phyloP scores from a whole-genome alignment of 1,140 invertebrate genomes.

The Drosophila takahashii region DNA sequence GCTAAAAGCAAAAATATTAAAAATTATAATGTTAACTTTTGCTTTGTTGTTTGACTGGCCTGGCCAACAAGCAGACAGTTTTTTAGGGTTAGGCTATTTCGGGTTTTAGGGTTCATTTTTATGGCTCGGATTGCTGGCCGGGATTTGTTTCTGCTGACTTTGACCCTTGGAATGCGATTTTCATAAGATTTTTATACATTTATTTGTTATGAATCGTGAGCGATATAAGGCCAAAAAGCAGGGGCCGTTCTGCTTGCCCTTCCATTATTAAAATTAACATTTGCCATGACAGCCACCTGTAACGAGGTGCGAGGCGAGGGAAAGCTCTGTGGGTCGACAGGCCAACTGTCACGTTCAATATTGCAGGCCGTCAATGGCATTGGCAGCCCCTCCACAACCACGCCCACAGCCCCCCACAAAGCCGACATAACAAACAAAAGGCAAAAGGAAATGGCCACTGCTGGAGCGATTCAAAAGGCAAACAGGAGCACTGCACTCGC shows the following conservation, averaged over 20 bases:
- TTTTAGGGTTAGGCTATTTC: conserved; percentile 65
- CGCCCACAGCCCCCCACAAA: conserved; percentile 29
- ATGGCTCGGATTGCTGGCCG: conserved; percentile 45
- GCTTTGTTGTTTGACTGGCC: conserved; percentile 71
- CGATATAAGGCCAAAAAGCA: conserved; percentile 16
- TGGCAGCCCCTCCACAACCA: conserved; percentile 27
- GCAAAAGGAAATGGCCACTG: conserved; percentile 26
- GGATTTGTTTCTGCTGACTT: conserved; percentile 70
- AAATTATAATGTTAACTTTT: conserved; percentile 83
- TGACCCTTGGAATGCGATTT: conserved; percentile 81
- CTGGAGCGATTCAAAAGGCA: conserved; percentile 30
- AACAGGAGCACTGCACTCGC: conserved; percentile 6
- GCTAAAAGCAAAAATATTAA: conserved; percentile 79
- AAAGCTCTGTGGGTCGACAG: conserved; percentile 42
- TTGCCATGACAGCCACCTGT: conserved; percentile 67
- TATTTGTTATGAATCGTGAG: conserved; percentile 68
- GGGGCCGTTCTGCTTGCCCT: conserved; percentile 5
- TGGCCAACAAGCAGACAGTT: conserved; percentile 11
- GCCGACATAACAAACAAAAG: conserved; percentile 69
- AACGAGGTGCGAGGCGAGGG: conserved; percentile 25
- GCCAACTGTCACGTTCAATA: conserved; percentile 83
- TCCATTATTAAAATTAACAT: conserved; percentile 81
- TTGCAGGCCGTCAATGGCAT: conserved; percentile 75
- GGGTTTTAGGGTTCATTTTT: conserved; percentile 51
- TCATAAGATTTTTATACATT: conserved; percentile 71